Percentiles rank a stretch among this genome's conserved stretches.
phyloP scores from a whole-genome alignment of 2,113 vertebrate species.

The Azemiops feae region DNA sequence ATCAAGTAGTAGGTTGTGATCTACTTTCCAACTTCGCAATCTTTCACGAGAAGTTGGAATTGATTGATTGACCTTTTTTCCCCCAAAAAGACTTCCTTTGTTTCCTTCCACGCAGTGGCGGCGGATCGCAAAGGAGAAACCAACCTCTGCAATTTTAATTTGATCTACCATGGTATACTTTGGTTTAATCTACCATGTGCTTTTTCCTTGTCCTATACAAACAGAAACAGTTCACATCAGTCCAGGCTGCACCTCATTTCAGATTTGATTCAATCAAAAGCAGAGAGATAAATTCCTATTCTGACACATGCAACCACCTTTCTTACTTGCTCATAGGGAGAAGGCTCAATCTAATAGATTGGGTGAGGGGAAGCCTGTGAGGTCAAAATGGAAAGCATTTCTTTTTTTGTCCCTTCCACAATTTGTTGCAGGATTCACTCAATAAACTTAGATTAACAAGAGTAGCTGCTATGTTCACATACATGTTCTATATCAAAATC shows the following conservation, averaged over 20 bases:
- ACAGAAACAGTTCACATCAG: neutral
- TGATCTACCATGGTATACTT: neutral
- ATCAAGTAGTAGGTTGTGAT: too few species aligned
- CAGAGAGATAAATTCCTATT: neutral
- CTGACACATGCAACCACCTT: neutral
- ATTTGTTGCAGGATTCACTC: neutral
- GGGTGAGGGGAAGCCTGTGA: neutral
- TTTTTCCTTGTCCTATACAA: neutral
- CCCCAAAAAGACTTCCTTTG: too few species aligned
- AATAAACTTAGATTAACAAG: neutral
- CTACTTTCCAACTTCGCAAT: too few species aligned
- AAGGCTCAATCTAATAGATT: neutral
- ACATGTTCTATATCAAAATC: neutral
- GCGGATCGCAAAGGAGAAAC: too few species aligned
- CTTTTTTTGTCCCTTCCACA: neutral
- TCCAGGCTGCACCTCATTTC: neutral
- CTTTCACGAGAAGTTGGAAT: too few species aligned
- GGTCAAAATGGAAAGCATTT: neutral
- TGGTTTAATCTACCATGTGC: neutral
- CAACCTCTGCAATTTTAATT: neutral
- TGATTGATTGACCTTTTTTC: too few species aligned
- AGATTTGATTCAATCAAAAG: neutral
- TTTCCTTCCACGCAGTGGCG: too few species aligned
- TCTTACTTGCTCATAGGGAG: neutral
- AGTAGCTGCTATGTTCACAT: neutral